phyloP scores from a whole-genome alignment of 2,888 invertebrate genomes.

The Ennomos quercinarius region DNA sequence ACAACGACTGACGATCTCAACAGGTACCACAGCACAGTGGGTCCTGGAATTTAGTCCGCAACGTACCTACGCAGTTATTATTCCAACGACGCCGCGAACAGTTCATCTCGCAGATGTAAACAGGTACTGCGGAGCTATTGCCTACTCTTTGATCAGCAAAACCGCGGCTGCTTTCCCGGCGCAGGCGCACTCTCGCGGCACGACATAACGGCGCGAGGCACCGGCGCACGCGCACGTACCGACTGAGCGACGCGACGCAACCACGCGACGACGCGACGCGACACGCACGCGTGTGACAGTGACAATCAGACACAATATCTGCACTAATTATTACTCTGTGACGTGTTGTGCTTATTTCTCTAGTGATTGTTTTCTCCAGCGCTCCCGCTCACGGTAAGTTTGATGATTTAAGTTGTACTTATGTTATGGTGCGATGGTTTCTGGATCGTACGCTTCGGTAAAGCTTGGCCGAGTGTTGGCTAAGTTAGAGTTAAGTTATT shows the following conservation, averaged over 20 bases:
- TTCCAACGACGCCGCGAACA: constrained; percentile 6
- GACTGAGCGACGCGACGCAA: constrained; percentile 32
- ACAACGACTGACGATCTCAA: neutral
- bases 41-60: constrained; percentile 28
- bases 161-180: constrained; percentile 66
- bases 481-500: constrained; percentile 17
- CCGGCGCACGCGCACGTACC: constrained; percentile 57
- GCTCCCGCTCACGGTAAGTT: constrained; percentile 22
- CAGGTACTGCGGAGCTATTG: constrained; percentile 33
- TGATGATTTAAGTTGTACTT: neutral
- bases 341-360: constrained; percentile 45
- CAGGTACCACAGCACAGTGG: constrained; percentile 9
- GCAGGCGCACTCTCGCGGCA: constrained; percentile 43
- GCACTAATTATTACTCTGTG: constrained; percentile 47
- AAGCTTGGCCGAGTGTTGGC: constrained; percentile 21
- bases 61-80: constrained; percentile 27
- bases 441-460: constrained; percentile 27
- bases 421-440: constrained; percentile 27
- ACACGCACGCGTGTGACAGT: constrained; percentile 48
- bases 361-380: constrained; percentile 25
- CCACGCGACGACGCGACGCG: constrained; percentile 42
- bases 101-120: constrained; percentile 25
- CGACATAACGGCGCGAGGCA: constrained; percentile 72
- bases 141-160: constrained; percentile 55
- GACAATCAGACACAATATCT: constrained; percentile 23